Percentiles rank a stretch among this genome's conserved stretches.
Conservation (phyloP, 35 echinoderm and acorn worm genomes). For the Nesometra sesokonis region DNA sequence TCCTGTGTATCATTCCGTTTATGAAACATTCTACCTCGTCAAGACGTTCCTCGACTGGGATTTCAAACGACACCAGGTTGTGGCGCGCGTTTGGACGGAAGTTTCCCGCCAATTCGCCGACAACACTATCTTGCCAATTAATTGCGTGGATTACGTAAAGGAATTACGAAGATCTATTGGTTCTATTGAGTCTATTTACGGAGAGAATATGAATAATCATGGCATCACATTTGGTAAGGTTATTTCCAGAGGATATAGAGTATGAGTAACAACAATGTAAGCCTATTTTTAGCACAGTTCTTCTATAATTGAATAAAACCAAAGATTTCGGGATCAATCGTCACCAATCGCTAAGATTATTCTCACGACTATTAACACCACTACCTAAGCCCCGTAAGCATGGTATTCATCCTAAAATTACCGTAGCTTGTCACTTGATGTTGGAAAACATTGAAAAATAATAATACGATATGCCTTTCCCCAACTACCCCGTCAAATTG, state of each 20-base stretch:
- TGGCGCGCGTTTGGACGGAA: constrained; percentile 65
- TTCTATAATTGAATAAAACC: no score
- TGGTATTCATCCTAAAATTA: no score
- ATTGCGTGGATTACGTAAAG: constrained; percentile 31
- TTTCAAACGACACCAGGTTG: constrained; percentile 27
- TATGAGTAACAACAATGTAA: no score
- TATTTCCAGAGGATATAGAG: background rate
- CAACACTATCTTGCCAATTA: constrained; percentile 65
- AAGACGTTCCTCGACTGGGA: constrained; percentile 28
- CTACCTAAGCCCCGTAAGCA: no score
- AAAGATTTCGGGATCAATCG: no score
- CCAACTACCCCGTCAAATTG: no score
- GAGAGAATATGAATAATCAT: constrained; percentile 30
- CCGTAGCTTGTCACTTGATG: no score
- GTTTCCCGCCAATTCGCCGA: constrained; percentile 60
- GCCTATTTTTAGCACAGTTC: no score
- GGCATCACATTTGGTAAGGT: constrained; percentile 87
- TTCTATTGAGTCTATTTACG: constrained; percentile 44
- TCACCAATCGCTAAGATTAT: background rate
- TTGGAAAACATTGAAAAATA: no score
- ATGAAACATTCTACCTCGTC: constrained; percentile 41
- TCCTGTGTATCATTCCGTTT: constrained; percentile 40
- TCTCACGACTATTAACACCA: no score
- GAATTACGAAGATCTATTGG: constrained; percentile 38
- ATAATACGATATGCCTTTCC: no score